Percentiles rank a stretch among this genome's conserved stretches.
phyloP scores from a whole-genome alignment of 2,888 invertebrate species.

The Syrista parreyssii region DNA sequence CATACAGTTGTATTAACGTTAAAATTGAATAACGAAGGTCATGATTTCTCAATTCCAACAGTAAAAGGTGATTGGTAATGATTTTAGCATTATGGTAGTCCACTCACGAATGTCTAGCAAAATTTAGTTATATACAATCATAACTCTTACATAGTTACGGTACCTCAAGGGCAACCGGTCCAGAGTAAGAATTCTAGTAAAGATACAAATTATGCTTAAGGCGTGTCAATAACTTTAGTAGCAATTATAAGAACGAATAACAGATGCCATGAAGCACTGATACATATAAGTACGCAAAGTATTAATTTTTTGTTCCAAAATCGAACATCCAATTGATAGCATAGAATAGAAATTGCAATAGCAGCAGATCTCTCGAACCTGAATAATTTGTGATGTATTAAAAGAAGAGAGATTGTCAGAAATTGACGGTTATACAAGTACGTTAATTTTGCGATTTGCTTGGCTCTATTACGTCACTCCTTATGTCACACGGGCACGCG shows the following conservation, averaged over 20 bases:
- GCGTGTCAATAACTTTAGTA: background rate
- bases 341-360: background rate
- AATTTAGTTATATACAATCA: background rate
- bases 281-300: background rate
- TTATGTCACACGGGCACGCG: slow-evolving; percentile 4
- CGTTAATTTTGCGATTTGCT: background rate
- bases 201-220: background rate
- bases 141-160: background rate
- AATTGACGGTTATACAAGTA: background rate
- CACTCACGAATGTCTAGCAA: background rate
- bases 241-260: background rate
- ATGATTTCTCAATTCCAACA: background rate
- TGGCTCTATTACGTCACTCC: background rate
- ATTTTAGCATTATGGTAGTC: background rate
- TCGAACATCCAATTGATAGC: background rate
- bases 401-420: background rate
- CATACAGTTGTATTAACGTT: background rate
- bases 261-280: background rate
- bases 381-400: background rate
- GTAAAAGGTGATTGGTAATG: background rate
- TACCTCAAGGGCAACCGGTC: background rate
- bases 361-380: background rate
- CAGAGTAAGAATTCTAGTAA: background rate
- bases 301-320: background rate
- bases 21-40: background rate